Evolutionary conservation across 2,888 invertebrate species (phyloP).

Genomic region (Spisula subtruncata): DNA sequence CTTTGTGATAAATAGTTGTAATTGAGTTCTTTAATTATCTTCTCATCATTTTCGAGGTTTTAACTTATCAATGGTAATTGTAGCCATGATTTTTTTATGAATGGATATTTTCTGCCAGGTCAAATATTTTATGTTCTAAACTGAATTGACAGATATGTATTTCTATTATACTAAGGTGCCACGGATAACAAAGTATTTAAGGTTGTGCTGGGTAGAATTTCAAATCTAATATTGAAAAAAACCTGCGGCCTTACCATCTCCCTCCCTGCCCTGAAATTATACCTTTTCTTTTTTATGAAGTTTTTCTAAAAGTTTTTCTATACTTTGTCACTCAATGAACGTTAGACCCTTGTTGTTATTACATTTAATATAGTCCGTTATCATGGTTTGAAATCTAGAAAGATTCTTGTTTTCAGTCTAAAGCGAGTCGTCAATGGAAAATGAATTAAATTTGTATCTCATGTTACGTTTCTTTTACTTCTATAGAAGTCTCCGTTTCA

Average conservation of each 20-base stretch:
- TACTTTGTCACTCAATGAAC: neutral
- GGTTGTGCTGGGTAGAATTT: neutral
- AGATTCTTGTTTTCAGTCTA: neutral
- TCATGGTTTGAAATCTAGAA: neutral
- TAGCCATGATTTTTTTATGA: neutral
- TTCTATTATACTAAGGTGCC: neutral
- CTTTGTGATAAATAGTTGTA: conserved; percentile 28
- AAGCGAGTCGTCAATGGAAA: neutral
- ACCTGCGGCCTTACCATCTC: neutral
- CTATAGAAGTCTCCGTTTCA: neutral
- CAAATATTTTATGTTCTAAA: neutral
- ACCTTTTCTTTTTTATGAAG: neutral
- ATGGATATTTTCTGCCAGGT: conserved; percentile 3
- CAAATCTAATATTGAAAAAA: neutral
- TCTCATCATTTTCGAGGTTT: conserved; percentile 18
- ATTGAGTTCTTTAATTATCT: conserved; percentile 36
- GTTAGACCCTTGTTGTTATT: neutral
- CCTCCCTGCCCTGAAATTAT: neutral
- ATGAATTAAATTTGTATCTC: conserved; percentile 3
- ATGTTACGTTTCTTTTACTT: neutral
- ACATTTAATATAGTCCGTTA: neutral
- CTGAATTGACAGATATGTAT: neutral
- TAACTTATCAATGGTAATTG: conserved; percentile 8
- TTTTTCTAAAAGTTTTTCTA: too few species aligned
- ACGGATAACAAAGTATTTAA: neutral